phyloP scores from a whole-genome alignment of 2,113 vertebrate species.

The Clinocottus analis region DNA sequence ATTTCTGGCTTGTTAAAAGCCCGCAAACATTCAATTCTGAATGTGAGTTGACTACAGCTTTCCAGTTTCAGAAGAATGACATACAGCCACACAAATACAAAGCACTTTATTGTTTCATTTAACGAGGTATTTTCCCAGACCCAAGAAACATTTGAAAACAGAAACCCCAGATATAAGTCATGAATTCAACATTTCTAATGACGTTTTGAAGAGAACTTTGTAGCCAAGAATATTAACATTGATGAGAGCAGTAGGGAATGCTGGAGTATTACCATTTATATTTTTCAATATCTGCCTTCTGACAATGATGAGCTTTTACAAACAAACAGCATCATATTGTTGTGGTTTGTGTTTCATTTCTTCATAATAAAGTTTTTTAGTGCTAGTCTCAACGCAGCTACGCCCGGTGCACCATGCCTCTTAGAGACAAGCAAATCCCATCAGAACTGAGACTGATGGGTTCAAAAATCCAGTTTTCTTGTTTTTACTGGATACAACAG shows the following conservation, averaged over 20 bases:
- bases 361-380: conserved; percentile 16
- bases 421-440: conserved; percentile 34
- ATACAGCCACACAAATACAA: not conserved
- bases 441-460: not conserved
- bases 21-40: not conserved
- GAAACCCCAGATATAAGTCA: conserved; percentile 19
- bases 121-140: not conserved
- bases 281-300: conserved; percentile 27
- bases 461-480: not conserved
- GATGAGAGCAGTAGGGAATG: conserved; percentile 15
- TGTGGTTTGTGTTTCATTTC: conserved; percentile 10
- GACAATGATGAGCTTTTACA: conserved; percentile 31
- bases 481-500: conserved; percentile 1
- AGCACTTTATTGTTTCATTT: conserved; percentile 16
- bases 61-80: not conserved
- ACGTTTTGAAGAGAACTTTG: conserved; percentile 41
- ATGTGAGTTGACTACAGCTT: not conserved
- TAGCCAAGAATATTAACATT: conserved; percentile 29
- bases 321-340: not conserved
- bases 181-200: conserved; percentile 33
- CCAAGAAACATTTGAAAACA: not conserved
- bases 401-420: not conserved
- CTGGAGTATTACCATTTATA: conserved; percentile 40
- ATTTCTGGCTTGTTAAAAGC: conserved; percentile 2
- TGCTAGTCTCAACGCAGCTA: conserved; percentile 13